Evolutionary conservation across 2,888 invertebrate species (phyloP).

Genomic region (Agriopis aurantiaria): DNA sequence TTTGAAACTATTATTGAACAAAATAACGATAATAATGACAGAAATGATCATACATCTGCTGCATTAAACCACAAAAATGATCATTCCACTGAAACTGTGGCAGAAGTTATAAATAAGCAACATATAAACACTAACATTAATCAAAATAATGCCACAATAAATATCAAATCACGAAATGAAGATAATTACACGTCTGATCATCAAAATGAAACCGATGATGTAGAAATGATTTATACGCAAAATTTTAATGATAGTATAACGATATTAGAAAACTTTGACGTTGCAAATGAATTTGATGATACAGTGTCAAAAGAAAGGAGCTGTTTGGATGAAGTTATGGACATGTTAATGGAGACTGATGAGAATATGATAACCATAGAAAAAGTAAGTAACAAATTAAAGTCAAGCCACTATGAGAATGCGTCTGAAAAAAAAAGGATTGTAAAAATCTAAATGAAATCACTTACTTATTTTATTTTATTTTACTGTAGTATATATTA

Average conservation of each 20-base stretch:
- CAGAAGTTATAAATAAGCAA: constrained; percentile 1
- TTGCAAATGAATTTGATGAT: constrained; percentile 1
- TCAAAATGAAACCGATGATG: constrained; percentile 13
- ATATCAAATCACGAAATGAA: background rate
- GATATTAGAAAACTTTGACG: constrained; percentile 25
- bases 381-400: constrained; percentile 26
- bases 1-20: constrained; percentile 36
- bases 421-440: too few species aligned
- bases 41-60: constrained; percentile 22
- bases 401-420: background rate
- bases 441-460: too few species aligned
- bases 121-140: background rate
- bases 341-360: constrained; percentile 31
- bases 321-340: constrained; percentile 30
- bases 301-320: constrained; percentile 18
- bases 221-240: constrained; percentile 16
- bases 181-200: constrained; percentile 4
- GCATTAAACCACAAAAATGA: constrained; percentile 14
- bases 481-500: too few species aligned
- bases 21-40: constrained; percentile 35
- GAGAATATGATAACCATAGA: constrained; percentile 8
- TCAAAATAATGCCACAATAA: constrained; percentile 1
- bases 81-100: constrained; percentile 14
- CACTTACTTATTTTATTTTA: too few species aligned
- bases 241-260: constrained; percentile 27